phyloP scores from a whole-genome alignment of 1,140 invertebrate species.

The Drosophila willistoni region DNA sequence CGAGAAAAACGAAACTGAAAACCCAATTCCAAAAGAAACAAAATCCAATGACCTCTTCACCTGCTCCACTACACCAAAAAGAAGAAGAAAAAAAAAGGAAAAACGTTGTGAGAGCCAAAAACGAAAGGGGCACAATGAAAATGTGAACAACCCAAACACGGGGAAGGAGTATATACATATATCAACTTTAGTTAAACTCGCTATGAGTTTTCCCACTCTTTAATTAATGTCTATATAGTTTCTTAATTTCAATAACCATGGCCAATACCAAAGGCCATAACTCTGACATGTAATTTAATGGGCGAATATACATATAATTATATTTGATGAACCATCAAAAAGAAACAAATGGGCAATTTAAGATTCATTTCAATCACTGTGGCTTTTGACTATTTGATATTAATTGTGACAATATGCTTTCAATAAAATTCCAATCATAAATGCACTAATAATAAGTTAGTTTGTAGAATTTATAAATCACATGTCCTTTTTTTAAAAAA shows the following conservation, averaged over 20 bases:
- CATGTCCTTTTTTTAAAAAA: too few relatives aligned
- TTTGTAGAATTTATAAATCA: too few relatives aligned
- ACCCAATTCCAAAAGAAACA: not conserved
- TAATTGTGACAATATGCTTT: too few relatives aligned
- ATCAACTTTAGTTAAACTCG: not conserved
- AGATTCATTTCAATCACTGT: too few relatives aligned
- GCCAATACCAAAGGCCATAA: not conserved
- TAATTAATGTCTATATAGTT: not conserved
- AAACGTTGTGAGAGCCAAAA: not conserved
- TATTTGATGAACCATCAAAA: too few relatives aligned
- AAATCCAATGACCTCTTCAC: conserved; percentile 2
- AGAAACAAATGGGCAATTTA: too few relatives aligned
- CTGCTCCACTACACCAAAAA: conserved; percentile 6
- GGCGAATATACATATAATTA: too few relatives aligned
- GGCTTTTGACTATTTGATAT: too few relatives aligned
- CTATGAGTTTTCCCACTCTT: not conserved
- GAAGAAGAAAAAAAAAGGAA: too few relatives aligned
- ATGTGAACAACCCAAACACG: not conserved
- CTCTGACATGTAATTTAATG: not conserved
- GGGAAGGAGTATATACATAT: not conserved
- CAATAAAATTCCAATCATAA: too few relatives aligned
- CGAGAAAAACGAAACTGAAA: not conserved
- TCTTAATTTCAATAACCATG: not conserved
- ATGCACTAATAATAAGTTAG: too few relatives aligned
- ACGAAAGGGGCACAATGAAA: not conserved